A percentile compares a stretch with the other conserved stretches of the same genome.
phyloP scores from a whole-genome alignment of 1,140 invertebrate genomes.

The Magallana gigas region DNA sequence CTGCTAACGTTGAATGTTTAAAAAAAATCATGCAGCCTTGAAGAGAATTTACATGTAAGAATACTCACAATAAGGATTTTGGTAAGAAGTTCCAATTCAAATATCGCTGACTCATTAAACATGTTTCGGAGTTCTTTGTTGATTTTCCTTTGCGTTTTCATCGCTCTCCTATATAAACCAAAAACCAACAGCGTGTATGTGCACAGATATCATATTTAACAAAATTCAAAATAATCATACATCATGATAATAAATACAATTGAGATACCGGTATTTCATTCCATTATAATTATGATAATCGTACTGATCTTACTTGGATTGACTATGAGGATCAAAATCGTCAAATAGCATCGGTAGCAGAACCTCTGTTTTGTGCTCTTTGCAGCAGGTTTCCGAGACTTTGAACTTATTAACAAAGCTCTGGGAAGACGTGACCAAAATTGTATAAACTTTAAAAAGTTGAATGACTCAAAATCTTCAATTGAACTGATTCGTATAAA shows the following conservation, averaged over 20 bases:
- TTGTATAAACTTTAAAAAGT: too few species aligned
- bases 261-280: too few species aligned
- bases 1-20: too few species aligned
- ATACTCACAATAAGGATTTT: slow-evolving; percentile 72
- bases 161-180: slow-evolving; percentile 62
- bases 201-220: too few species aligned
- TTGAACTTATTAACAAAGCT: slow-evolving; percentile 78
- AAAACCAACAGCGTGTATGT: too few species aligned
- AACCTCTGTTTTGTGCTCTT: slow-evolving; percentile 58
- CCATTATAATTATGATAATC: neutral
- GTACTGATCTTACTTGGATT: slow-evolving; percentile 67
- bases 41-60: too few species aligned
- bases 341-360: slow-evolving; percentile 70
- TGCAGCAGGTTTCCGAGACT: slow-evolving; percentile 66
- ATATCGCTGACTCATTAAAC: slow-evolving; percentile 75
- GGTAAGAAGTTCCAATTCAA: slow-evolving; percentile 75
- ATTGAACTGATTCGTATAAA: neutral
- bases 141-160: slow-evolving; percentile 72
- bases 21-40: too few species aligned
- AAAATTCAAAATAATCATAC: too few species aligned
- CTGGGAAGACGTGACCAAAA: slow-evolving; percentile 55
- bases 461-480: too few species aligned
- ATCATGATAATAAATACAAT: too few species aligned
- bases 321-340: slow-evolving; percentile 72
- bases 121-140: slow-evolving; percentile 74